Percentiles rank a stretch among this genome's conserved stretches.
phyloP scores from a whole-genome alignment of 2,888 invertebrate species.

The Panopea generosa region DNA sequence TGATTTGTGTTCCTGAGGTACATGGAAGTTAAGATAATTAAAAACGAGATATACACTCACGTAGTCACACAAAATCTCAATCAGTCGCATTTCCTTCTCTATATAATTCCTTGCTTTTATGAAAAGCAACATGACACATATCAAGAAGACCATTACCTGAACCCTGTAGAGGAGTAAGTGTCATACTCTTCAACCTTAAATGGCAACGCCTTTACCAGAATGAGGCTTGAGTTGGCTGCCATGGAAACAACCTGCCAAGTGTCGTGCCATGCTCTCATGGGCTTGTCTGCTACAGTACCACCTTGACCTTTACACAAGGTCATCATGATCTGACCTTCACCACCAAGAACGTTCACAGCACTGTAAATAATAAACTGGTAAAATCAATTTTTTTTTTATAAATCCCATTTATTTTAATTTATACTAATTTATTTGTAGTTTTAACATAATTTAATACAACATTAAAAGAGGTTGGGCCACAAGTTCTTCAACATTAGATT shows the following conservation, averaged over 20 bases:
- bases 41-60: too few relatives aligned
- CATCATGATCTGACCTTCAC: conserved; percentile 84
- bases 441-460: background rate
- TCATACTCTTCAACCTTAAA: conserved; percentile 84
- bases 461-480: too few relatives aligned
- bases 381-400: background rate
- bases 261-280: conserved; percentile 86
- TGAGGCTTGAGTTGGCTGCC: conserved; percentile 86
- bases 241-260: conserved; percentile 87
- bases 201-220: conserved; percentile 84
- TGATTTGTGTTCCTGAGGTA: too few relatives aligned
- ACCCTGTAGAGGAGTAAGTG: conserved; percentile 86
- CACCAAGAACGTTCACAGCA: conserved; percentile 77
- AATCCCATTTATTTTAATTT: too few relatives aligned
- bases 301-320: conserved; percentile 88
- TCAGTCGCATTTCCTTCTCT: too few relatives aligned
- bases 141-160: too few relatives aligned
- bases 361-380: conserved; percentile 69
- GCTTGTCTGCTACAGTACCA: conserved; percentile 86
- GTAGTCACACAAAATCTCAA: too few relatives aligned
- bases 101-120: too few relatives aligned
- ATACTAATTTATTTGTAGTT: too few relatives aligned
- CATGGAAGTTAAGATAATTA: too few relatives aligned
- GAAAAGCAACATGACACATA: too few relatives aligned
- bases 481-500: too few relatives aligned